Conservation (phyloP, 2,797 vertebrate genomes). For the Ibycter americanus region DNA sequence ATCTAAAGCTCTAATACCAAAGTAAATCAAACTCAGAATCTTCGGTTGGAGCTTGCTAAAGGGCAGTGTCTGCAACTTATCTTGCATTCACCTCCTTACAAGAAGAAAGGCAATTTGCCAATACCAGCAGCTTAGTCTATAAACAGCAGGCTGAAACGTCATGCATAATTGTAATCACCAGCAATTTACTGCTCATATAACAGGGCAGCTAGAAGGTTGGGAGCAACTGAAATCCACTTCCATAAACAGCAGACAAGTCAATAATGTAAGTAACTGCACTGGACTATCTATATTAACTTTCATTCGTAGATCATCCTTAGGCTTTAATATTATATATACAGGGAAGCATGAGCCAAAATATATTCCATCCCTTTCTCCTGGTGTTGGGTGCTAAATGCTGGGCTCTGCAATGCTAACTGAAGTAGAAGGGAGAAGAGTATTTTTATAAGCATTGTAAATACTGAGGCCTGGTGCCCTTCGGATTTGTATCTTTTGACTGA, state of each 20-base stretch:
- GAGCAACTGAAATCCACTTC: background rate
- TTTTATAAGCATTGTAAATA: background rate
- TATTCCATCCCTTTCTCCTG: background rate
- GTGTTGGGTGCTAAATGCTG: background rate
- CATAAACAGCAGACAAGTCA: background rate
- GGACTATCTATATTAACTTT: background rate
- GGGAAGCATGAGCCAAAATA: background rate
- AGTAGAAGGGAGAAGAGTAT: background rate
- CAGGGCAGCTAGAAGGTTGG: background rate
- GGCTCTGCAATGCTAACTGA: background rate
- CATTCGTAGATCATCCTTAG: background rate
- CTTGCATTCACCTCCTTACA: background rate
- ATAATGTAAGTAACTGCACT: background rate
- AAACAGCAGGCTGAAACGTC: background rate
- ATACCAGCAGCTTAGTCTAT: background rate
- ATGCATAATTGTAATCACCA: background rate
- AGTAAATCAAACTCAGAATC: background rate
- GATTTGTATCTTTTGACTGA: background rate
- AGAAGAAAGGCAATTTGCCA: background rate
- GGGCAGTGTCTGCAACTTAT: background rate
- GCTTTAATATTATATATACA: background rate
- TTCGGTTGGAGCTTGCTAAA: background rate
- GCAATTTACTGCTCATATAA: background rate
- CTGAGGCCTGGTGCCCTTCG: background rate
- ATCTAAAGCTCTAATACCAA: background rate